phyloP scores from a whole-genome alignment of 1,140 invertebrate genomes.

The Rhizoglyphus robini region DNA sequence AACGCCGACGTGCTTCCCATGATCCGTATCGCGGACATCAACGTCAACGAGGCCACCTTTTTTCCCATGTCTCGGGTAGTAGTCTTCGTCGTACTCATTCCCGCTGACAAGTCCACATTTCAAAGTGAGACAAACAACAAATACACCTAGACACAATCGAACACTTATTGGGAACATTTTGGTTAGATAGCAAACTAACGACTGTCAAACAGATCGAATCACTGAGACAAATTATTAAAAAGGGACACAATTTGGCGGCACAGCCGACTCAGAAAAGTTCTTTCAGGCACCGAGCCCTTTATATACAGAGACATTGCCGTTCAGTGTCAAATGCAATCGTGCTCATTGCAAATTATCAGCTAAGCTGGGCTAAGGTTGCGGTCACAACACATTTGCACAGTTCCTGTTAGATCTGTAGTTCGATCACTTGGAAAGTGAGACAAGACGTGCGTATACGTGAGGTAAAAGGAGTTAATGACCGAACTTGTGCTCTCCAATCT shows the following conservation, averaged over 20 bases:
- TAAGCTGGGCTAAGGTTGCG: background rate
- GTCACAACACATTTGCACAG: background rate
- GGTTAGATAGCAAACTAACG: too few relatives aligned
- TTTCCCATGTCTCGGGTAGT: background rate
- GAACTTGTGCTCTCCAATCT: too few relatives aligned
- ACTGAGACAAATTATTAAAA: too few relatives aligned
- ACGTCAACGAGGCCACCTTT: conserved; percentile 9
- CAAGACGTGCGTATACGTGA: background rate
- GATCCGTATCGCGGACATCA: background rate
- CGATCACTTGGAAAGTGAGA: too few relatives aligned
- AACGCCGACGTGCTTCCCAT: conserved; percentile 8
- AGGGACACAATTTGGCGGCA: background rate
- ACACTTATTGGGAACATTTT: too few relatives aligned
- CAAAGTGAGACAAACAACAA: background rate
- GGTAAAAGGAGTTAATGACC: too few relatives aligned
- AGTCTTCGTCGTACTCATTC: background rate
- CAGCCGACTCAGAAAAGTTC: background rate
- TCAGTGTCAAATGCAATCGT: background rate
- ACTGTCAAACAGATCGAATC: too few relatives aligned
- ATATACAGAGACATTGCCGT: too few relatives aligned
- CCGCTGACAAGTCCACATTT: background rate
- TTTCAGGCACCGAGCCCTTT: background rate
- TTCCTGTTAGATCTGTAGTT: background rate
- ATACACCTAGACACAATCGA: background rate
- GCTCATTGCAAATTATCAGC: background rate